These are phyloP conservation scores for Nothoprocta perdicaria DNA, from an alignment of 2,113 vertebrate genomes.

Conservation along the genomic window DNA sequence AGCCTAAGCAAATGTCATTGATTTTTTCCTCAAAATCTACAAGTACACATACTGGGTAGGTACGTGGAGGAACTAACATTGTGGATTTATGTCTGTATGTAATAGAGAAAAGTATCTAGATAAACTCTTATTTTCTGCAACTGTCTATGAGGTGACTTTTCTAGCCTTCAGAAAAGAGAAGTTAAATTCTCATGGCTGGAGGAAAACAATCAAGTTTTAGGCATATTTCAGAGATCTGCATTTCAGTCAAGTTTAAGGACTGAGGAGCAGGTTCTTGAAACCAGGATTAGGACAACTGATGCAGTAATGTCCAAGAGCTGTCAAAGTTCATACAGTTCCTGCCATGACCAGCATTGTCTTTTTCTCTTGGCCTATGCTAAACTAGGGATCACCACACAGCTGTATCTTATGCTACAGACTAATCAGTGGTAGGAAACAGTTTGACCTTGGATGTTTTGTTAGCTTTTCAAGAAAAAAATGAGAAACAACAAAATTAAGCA, in stretches of 20 bases:
- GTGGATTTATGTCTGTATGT: neutral
- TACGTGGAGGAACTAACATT: neutral
- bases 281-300: neutral
- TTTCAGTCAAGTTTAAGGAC: neutral
- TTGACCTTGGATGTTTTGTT: neutral
- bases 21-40: neutral
- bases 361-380: neutral
- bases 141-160: neutral
- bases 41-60: too few species aligned
- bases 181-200: neutral
- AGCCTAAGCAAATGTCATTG: neutral
- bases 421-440: neutral
- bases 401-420: neutral
- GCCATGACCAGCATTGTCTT: neutral
- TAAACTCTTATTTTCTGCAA: accelerated
- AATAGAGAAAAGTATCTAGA: too few species aligned
- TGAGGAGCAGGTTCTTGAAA: neutral
- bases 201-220: neutral
- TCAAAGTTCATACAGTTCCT: neutral
- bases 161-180: neutral
- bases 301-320: neutral
- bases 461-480: neutral
- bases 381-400: neutral
- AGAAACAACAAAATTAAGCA: neutral
- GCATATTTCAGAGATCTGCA: accelerated